Conservation (phyloP, 92 coral and sea anemone genomes). For the Epizoanthus stellaris region DNA sequence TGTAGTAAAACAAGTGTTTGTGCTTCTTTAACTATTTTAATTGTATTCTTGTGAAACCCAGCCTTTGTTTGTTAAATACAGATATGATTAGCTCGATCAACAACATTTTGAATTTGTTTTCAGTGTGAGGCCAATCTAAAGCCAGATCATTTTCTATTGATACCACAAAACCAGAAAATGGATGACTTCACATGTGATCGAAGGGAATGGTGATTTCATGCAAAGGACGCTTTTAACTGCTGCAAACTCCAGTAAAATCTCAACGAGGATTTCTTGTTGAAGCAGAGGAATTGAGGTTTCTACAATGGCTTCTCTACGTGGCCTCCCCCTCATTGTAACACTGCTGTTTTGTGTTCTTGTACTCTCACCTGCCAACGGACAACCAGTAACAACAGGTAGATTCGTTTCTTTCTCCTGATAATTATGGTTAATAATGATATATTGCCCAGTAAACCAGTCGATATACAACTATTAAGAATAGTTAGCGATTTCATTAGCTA, state of each 20-base stretch:
- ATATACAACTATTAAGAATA: too few relatives aligned
- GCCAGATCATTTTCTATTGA: constrained; percentile 42
- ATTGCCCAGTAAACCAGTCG: too few relatives aligned
- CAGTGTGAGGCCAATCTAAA: constrained; percentile 18
- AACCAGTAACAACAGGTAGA: constrained; percentile 47
- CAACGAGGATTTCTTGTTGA: neutral
- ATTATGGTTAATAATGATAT: too few relatives aligned
- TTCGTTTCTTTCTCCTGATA: too few relatives aligned
- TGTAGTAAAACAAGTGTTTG: too few relatives aligned
- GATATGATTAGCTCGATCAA: constrained; percentile 22
- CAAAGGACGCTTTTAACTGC: constrained; percentile 2
- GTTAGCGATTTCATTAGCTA: too few relatives aligned
- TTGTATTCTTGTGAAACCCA: neutral
- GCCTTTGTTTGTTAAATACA: constrained; percentile 4
- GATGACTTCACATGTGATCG: constrained; percentile 39
- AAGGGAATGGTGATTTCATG: constrained; percentile 2
- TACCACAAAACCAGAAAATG: neutral
- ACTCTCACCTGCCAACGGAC: constrained; percentile 9
- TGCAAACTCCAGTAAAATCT: neutral
- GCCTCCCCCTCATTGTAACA: neutral
- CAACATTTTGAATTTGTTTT: constrained; percentile 33
- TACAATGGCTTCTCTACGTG: constrained; percentile 6
- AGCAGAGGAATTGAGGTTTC: neutral
- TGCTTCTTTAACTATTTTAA: too few relatives aligned
- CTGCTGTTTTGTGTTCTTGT: neutral